These are phyloP conservation scores for Nyctibius grandis DNA, from an alignment of 2,797 vertebrate genomes.

Conservation along the genomic window DNA sequence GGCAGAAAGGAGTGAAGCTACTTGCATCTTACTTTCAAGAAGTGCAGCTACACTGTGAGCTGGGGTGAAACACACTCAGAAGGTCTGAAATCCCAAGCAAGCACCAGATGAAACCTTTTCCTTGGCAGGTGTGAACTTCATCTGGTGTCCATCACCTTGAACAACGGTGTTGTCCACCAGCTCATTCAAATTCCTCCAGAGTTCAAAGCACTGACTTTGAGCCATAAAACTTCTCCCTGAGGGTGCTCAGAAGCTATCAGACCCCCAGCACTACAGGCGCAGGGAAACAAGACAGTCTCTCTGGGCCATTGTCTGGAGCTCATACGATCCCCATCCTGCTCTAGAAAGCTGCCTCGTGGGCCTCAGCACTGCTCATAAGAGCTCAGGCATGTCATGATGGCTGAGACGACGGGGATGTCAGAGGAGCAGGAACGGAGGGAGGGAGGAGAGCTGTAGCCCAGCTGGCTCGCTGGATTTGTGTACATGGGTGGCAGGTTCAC, in stretches of 20 bases:
- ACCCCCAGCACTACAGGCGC: too few relatives aligned
- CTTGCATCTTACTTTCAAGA: not conserved
- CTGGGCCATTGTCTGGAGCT: not conserved
- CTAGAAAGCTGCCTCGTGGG: not conserved
- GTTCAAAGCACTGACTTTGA: not conserved
- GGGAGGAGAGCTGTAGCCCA: not conserved
- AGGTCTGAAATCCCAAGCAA: not conserved
- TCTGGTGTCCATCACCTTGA: not conserved
- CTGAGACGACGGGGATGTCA: not conserved
- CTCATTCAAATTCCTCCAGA: not conserved
- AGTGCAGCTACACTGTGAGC: not conserved
- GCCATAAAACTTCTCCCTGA: not conserved
- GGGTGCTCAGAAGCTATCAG: not conserved
- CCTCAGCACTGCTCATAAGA: not conserved
- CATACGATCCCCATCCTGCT: not conserved
- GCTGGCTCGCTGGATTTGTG: not conserved
- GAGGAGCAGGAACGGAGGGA: not conserved
- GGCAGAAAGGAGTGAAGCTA: not conserved
- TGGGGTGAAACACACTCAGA: not conserved
- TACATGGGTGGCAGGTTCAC: not conserved
- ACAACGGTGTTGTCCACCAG: not conserved
- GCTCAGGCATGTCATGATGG: not conserved
- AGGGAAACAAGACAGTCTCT: not conserved
- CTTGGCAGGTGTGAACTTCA: not conserved
- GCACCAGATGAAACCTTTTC: not conserved